These are phyloP conservation scores for Lydus trimaculatus DNA, from an alignment of 2,888 invertebrate species.

Conservation along the genomic window DNA sequence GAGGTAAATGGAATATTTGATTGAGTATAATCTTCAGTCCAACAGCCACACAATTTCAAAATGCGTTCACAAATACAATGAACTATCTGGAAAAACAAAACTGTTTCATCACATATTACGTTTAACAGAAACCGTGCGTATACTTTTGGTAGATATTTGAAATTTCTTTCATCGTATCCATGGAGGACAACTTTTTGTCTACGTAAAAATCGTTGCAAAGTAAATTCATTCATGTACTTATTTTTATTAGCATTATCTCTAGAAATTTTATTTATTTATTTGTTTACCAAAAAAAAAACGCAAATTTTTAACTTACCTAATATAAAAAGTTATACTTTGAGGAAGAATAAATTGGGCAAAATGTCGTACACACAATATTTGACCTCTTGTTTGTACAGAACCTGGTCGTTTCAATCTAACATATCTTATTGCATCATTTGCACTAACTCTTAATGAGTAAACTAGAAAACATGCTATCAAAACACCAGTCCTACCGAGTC, in stretches of 20 bases:
- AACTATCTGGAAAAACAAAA: constrained; percentile 69
- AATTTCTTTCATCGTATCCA: constrained; percentile 78
- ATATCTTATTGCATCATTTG: constrained; percentile 81
- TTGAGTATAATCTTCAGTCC: constrained; percentile 65
- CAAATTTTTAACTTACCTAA: constrained; percentile 19
- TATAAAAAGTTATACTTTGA: constrained; percentile 70
- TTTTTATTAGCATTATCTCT: constrained; percentile 60
- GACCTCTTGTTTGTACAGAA: constrained; percentile 83
- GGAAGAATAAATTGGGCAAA: constrained; percentile 83
- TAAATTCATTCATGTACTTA: constrained; percentile 67
- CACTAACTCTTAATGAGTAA: constrained; percentile 76
- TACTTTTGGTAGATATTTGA: constrained; percentile 82
- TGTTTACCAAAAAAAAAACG: neutral
- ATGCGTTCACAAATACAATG: constrained; percentile 80
- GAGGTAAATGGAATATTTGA: constrained; percentile 67
- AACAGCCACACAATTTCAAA: constrained; percentile 72
- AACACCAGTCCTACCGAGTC: constrained; percentile 85
- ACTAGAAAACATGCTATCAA: constrained; percentile 87
- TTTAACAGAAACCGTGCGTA: neutral
- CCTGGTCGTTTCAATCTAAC: constrained; percentile 78
- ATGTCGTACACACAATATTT: constrained; percentile 82
- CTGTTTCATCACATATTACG: neutral
- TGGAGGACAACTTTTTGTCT: constrained; percentile 77
- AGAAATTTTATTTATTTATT: constrained; percentile 31
- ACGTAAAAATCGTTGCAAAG: constrained; percentile 73